Percentiles rank a stretch among this genome's conserved stretches.
Conservation (phyloP, 2,113 vertebrate species). For the Tretioscincus oriximinensis region DNA sequence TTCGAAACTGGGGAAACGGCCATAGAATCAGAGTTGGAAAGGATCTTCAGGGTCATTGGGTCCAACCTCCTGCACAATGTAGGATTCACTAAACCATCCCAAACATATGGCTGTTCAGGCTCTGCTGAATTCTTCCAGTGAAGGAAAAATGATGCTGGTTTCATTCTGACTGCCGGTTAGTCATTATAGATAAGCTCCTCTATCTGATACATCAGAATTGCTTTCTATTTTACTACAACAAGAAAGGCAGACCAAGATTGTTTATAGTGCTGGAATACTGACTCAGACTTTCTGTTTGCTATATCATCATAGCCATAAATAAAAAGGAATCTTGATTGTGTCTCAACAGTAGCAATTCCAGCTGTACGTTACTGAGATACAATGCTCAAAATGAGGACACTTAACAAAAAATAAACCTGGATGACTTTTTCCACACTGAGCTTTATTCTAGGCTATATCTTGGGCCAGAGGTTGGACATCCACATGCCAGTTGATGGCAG, state of each 20-base stretch:
- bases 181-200: slow-evolving; percentile 43
- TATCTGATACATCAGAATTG: slow-evolving; percentile 53
- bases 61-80: too few species aligned
- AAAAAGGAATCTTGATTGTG: slow-evolving; percentile 36
- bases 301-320: slow-evolving; percentile 34
- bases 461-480: too few species aligned
- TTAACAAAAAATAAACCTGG: background rate
- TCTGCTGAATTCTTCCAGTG: too few species aligned
- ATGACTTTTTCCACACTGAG: too few species aligned
- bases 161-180: slow-evolving; percentile 58
- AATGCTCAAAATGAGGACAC: background rate
- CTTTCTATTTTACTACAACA: slow-evolving; percentile 41
- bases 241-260: slow-evolving; percentile 44
- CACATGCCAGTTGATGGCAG: too few species aligned
- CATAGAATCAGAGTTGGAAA: too few species aligned
- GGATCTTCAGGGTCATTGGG: too few species aligned
- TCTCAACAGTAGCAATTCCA: slow-evolving; percentile 38
- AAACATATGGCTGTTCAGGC: too few species aligned
- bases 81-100: too few species aligned
- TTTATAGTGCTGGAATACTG: slow-evolving; percentile 44
- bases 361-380: background rate
- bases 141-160: slow-evolving; percentile 6
- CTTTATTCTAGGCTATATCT: too few species aligned
- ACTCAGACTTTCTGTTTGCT: slow-evolving; percentile 38
- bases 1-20: slow-evolving; percentile 30